A percentile compares a stretch with the other conserved stretches of the same genome.
Conservation (phyloP, 2,797 vertebrate genomes). For the Enteromius afrohamiltoni region DNA sequence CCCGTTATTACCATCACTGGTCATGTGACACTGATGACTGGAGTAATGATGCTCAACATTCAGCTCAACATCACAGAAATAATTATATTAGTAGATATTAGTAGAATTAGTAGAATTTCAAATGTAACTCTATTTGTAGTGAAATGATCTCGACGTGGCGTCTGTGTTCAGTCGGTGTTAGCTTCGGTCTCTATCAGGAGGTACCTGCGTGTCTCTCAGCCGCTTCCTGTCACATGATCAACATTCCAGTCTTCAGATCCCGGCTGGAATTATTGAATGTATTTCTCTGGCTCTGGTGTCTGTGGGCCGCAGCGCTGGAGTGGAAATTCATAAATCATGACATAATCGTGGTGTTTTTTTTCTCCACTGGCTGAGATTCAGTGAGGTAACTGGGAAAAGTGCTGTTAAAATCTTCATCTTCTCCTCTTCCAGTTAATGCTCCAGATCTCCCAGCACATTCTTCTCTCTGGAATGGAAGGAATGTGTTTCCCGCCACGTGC, state of each 20-base stretch:
- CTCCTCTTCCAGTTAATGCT: neutral
- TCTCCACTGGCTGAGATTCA: neutral
- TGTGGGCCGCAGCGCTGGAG: neutral
- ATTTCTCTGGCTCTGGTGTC: neutral
- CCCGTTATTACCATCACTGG: too few species aligned
- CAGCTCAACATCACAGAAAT: neutral
- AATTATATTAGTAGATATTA: neutral
- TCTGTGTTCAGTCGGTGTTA: too few species aligned
- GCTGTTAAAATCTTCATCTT: neutral
- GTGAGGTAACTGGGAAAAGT: slow-evolving; percentile 19
- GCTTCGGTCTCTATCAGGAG: neutral
- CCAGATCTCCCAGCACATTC: neutral
- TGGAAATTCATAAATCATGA: neutral
- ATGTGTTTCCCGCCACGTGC: slow-evolving; percentile 25
- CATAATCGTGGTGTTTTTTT: neutral
- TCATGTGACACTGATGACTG: neutral
- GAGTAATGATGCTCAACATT: neutral
- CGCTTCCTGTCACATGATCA: neutral
- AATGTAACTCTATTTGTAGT: too few species aligned
- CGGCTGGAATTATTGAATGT: neutral
- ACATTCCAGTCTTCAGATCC: neutral
- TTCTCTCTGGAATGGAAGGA: slow-evolving; percentile 37
- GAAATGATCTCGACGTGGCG: too few species aligned
- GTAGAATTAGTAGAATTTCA: too few species aligned
- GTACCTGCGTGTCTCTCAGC: neutral